These are phyloP conservation scores for Oncorhynchus keta DNA, from an alignment of 2,113 vertebrate genomes.

Conservation along the genomic window DNA sequence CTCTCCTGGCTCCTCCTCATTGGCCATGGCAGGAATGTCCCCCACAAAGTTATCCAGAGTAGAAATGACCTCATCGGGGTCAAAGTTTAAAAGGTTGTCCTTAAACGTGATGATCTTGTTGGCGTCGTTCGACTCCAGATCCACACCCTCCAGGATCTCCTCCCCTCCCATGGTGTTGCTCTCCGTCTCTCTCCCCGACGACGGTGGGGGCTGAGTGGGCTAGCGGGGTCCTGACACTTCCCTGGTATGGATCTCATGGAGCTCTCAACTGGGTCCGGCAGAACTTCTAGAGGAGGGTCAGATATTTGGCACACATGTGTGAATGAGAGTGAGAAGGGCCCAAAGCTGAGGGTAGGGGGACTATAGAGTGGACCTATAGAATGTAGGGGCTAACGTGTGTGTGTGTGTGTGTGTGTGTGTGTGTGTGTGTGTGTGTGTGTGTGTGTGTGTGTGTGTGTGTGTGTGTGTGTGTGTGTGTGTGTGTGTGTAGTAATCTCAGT, in stretches of 20 bases:
- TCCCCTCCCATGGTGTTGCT: slow-evolving; percentile 40
- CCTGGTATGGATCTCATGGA: slow-evolving; percentile 19
- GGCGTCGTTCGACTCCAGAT: slow-evolving; percentile 37
- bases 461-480: too few relatives aligned
- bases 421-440: too few relatives aligned
- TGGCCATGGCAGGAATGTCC: slow-evolving; percentile 31
- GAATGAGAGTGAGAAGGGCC: slow-evolving; percentile 61
- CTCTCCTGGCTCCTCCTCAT: slow-evolving; percentile 39
- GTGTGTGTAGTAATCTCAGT: too few relatives aligned
- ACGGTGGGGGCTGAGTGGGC: slow-evolving; percentile 26
- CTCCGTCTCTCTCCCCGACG: slow-evolving; percentile 19
- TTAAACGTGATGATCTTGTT: slow-evolving; percentile 56
- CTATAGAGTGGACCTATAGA: slow-evolving; percentile 49
- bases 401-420: neutral
- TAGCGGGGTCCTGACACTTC: slow-evolving; percentile 32
- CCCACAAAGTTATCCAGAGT: slow-evolving; percentile 45
- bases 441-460: too few relatives aligned
- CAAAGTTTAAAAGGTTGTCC: slow-evolving; percentile 39
- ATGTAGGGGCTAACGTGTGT: slow-evolving; percentile 50
- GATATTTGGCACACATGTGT: slow-evolving; percentile 68
- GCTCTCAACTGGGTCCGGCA: slow-evolving; percentile 34
- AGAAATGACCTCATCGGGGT: slow-evolving; percentile 26
- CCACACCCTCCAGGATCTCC: slow-evolving; percentile 17
- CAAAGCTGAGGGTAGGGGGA: slow-evolving; percentile 36
- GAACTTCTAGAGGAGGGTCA: slow-evolving; percentile 46